Conservation (phyloP, 2,888 invertebrate genomes). For the Kuschelorhynchus macadamiae region DNA sequence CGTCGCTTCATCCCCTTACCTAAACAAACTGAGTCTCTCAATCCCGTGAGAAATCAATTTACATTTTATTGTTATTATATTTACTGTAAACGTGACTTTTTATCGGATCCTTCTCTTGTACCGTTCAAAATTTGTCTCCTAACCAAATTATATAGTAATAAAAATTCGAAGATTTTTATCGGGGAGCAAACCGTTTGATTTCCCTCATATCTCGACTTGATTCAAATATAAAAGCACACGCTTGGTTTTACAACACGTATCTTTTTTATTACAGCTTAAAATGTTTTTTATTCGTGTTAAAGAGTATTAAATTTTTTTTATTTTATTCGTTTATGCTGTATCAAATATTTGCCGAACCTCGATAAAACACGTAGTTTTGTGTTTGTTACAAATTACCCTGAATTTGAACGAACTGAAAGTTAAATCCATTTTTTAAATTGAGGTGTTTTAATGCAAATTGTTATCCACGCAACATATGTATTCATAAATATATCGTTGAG, state of each 20-base stretch:
- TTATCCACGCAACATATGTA: background rate
- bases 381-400: slow-evolving; percentile 23
- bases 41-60: slow-evolving; percentile 69
- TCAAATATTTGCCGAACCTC: slow-evolving; percentile 32
- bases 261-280: slow-evolving; percentile 44
- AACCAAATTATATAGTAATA: slow-evolving; percentile 62
- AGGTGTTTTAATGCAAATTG: slow-evolving; percentile 2
- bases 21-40: slow-evolving; percentile 60
- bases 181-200: slow-evolving; percentile 47
- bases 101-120: slow-evolving; percentile 59
- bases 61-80: slow-evolving; percentile 68
- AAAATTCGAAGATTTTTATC: slow-evolving; percentile 57
- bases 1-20: slow-evolving; percentile 48
- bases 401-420: background rate
- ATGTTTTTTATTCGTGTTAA: slow-evolving; percentile 43
- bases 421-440: slow-evolving; percentile 12
- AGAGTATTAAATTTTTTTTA: slow-evolving; percentile 48
- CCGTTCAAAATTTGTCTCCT: slow-evolving; percentile 59
- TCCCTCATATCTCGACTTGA: slow-evolving; percentile 42
- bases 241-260: slow-evolving; percentile 45
- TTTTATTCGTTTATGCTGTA: slow-evolving; percentile 34
- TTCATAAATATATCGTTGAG: background rate
- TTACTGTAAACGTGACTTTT: slow-evolving; percentile 65
- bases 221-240: slow-evolving; percentile 45
- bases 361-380: slow-evolving; percentile 31